phyloP scores from a whole-genome alignment of 2,888 invertebrate genomes.

The Rutpela maculata region DNA sequence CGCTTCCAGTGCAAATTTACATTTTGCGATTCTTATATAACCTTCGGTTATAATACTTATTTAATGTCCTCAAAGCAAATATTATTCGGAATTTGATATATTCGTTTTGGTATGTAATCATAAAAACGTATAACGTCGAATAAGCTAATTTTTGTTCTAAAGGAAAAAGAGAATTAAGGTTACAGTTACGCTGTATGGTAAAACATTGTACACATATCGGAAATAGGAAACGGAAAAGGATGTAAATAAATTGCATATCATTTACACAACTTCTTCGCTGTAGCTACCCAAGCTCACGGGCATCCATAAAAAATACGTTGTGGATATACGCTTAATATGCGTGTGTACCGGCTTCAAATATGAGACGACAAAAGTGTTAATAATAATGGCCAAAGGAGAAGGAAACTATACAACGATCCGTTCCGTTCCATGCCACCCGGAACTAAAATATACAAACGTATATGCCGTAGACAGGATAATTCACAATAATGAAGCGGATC shows the following conservation, averaged over 20 bases:
- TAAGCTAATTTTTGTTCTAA: background rate
- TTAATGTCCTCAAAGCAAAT: background rate
- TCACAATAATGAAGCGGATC: too few species aligned
- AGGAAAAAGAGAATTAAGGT: constrained; percentile 3
- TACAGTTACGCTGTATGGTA: constrained; percentile 4
- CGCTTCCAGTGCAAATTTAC: too few species aligned
- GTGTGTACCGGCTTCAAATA: background rate
- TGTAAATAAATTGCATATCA: constrained; percentile 7
- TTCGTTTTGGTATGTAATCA: background rate
- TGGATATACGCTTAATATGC: background rate
- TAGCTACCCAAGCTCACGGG: background rate
- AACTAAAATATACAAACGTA: too few species aligned
- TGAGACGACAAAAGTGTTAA: too few species aligned
- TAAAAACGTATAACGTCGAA: background rate
- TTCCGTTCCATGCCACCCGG: too few species aligned
- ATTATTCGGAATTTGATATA: background rate
- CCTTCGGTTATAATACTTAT: background rate
- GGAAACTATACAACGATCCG: too few species aligned
- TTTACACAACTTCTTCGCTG: background rate
- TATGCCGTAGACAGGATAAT: too few species aligned
- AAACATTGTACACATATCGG: constrained; percentile 7
- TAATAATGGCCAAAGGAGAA: too few species aligned
- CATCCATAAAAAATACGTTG: background rate
- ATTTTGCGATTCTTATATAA: background rate
- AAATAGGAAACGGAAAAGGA: constrained; percentile 5